A percentile compares a stretch with the other conserved stretches of the same genome.
Evolutionary conservation across 2,888 invertebrate genomes (phyloP).

Genomic region (Scaptodrosophila latifasciaeformis): DNA sequence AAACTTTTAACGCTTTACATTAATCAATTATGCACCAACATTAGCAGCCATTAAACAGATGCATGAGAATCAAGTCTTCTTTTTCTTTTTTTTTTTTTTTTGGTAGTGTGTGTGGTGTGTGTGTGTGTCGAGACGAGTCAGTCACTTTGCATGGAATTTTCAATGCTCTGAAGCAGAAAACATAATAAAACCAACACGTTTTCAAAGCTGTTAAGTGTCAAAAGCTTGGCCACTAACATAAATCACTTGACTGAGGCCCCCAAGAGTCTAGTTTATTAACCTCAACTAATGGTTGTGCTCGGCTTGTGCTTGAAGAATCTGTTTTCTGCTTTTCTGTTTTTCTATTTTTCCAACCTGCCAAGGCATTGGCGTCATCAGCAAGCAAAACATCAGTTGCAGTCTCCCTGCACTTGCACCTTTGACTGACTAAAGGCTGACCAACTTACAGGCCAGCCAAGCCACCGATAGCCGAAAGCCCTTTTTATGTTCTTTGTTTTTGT

Average conservation of each 20-base stretch:
- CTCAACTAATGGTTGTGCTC: constrained; percentile 40
- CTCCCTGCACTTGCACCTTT: constrained; percentile 54
- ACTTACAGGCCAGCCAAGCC: not conserved
- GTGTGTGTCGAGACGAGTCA: not conserved
- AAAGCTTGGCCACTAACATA: constrained; percentile 53
- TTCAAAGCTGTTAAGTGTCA: constrained; percentile 54
- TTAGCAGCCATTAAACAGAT: constrained; percentile 45
- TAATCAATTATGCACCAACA: constrained; percentile 41
- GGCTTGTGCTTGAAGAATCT: not conserved
- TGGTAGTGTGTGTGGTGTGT: not conserved
- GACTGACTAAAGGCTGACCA: constrained; percentile 25
- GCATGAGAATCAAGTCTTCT: constrained; percentile 14
- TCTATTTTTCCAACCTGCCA: too few species aligned
- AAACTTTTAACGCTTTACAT: constrained; percentile 28
- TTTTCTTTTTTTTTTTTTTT: not conserved
- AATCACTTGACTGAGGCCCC: constrained; percentile 39
- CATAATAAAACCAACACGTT: constrained; percentile 44
- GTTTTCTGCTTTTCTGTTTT: too few species aligned
- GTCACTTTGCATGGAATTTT: constrained; percentile 20
- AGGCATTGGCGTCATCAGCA: constrained; percentile 1
- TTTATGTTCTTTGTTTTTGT: too few species aligned
- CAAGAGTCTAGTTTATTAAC: constrained; percentile 50
- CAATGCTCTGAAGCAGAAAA: constrained; percentile 14
- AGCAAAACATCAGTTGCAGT: not conserved
- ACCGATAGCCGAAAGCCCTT: constrained; percentile 2